Conservation (phyloP, 2,113 vertebrate species). For the Notothenia coriiceps region DNA sequence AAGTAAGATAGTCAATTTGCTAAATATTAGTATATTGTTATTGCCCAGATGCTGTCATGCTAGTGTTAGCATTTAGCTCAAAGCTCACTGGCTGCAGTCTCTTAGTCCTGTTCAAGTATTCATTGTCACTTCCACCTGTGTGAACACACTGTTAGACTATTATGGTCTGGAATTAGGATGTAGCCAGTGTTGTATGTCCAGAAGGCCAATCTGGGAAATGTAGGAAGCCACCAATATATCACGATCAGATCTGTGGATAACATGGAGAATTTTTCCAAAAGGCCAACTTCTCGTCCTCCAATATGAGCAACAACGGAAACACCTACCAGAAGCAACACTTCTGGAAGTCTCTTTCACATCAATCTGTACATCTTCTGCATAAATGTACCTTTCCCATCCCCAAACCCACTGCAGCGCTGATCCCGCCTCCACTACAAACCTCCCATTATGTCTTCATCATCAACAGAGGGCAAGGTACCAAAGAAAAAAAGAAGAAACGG, state of each 20-base stretch:
- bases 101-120: neutral
- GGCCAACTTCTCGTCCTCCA: neutral
- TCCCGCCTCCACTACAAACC: conserved; percentile 58
- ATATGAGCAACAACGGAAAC: neutral
- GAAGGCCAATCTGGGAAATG: neutral
- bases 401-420: conserved; percentile 12
- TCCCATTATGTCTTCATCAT: conserved; percentile 63
- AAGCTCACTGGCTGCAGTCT: neutral
- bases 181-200: neutral
- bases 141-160: neutral
- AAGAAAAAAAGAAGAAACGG: conserved; percentile 28
- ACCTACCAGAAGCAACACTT: neutral
- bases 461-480: conserved; percentile 50
- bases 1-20: neutral
- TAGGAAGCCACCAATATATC: neutral
- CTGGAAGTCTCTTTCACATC: conserved; percentile 55
- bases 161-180: neutral
- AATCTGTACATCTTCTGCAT: conserved; percentile 41
- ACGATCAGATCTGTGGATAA: neutral
- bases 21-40: neutral
- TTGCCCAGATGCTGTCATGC: neutral
- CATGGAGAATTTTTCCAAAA: neutral
- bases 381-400: conserved; percentile 60
- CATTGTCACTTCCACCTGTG: neutral
- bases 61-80: neutral